Base-by-base conservation (phyloP, 2,888 invertebrate genomes). In the Coleophora deauratella region DNA sequence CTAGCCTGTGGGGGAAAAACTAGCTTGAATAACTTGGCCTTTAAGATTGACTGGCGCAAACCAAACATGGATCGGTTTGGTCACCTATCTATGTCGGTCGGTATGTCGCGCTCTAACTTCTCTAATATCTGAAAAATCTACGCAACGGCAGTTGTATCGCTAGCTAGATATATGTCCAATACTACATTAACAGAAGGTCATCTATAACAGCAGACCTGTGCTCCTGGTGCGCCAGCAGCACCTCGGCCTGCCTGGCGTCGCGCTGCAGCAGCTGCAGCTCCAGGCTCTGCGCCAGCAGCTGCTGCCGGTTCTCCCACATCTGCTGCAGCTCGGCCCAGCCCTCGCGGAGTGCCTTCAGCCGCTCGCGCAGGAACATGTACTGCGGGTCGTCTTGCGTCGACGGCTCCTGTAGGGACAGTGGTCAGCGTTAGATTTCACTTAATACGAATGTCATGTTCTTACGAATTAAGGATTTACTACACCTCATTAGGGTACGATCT, bases 251-350 rank as follows among this genome's bases (percentile, higher is more conserved):
- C 42, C 98, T 90, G 11, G 98, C 98, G 74, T 99, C 99, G 2
- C 99, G 90, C 78, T 98, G 93, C 87, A 99, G 93, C 75, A 99
- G 91, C 75, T 98, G 97, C 59, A 96, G 89, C 76, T 98, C 98
- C 55, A 99, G 89, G 56, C 96, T 96, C 86, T 99, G 98, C 1
- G 97, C 94, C 14, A 99, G 87, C 54, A 98, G 85, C 58, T 96
- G 94, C 72, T 99, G 98, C 28, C 99, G 86, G 86, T 98, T 99
- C 77, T 97, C 98, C 99, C 99, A 99, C 99, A 99, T 99, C 85
- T 99, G 97, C 67, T 98, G 96, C 46, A 99, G 87, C 71, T 99
- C 99, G 50, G 97, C 96, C 99, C 99, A 99, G 44, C 99, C 99
- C 82, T 98, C 98, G 76, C 98, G 96, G 41, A 99, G 86, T 0